Evolutionary conservation across 23 tunicate species (phyloP).

Genomic region (Phallusia fumigata): DNA sequence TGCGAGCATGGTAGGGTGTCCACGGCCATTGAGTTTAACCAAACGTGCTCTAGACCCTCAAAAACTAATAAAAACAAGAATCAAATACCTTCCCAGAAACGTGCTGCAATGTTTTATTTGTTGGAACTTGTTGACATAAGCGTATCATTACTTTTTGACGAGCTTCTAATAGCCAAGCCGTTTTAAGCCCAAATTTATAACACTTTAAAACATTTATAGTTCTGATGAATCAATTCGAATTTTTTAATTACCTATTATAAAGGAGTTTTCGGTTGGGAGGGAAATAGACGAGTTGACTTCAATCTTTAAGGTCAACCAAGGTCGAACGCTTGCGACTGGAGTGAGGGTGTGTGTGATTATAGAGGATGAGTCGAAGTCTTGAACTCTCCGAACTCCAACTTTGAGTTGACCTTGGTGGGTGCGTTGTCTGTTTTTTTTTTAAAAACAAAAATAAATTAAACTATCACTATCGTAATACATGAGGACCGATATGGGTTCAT

Average conservation of each 20-base stretch:
- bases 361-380: neutral
- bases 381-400: conserved; percentile 35
- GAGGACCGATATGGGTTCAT: no score
- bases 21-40: conserved; percentile 47
- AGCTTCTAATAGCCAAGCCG: no score
- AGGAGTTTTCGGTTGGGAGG: conserved; percentile 24
- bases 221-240: no score
- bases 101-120: no score
- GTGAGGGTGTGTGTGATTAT: conserved; percentile 12
- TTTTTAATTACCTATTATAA: conserved; percentile 66
- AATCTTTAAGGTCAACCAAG: conserved; percentile 54
- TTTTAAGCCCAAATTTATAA: neutral
- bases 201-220: neutral
- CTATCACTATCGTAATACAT: no score
- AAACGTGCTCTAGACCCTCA: conserved; percentile 52
- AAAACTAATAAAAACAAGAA: conserved; percentile 39
- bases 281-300: conserved; percentile 47
- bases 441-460: no score
- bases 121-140: no score
- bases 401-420: conserved; percentile 35
- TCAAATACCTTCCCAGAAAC: no score
- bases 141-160: no score
- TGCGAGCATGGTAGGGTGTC: conserved; percentile 57
- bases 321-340: conserved; percentile 20
- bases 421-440: conserved; percentile 32